These are phyloP conservation scores for Erebia aethiops DNA, from an alignment of 2,888 invertebrate species.

Conservation along the genomic window DNA sequence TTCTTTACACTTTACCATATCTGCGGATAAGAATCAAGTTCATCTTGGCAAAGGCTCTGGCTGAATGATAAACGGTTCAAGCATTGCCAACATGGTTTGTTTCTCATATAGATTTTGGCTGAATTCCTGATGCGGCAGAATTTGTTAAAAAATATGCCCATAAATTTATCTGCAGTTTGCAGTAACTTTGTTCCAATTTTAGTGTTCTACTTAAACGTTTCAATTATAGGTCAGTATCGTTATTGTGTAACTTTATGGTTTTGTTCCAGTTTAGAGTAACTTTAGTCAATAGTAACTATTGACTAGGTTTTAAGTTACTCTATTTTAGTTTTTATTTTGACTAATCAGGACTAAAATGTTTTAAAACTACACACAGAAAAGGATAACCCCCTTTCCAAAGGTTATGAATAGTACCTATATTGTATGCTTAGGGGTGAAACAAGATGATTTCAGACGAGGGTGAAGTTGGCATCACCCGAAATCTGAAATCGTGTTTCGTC, in stretches of 20 bases:
- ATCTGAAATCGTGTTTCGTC: too few relatives aligned
- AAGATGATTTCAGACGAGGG: too few relatives aligned
- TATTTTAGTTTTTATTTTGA: background rate
- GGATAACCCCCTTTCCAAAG: too few relatives aligned
- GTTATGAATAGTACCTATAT: too few relatives aligned
- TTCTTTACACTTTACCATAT: conserved; percentile 14
- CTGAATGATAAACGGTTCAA: conserved; percentile 54
- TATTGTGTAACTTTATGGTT: background rate
- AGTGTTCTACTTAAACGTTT: conserved; percentile 19
- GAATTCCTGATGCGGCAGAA: conserved; percentile 49
- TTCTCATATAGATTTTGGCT: conserved; percentile 59
- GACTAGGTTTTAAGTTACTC: too few relatives aligned
- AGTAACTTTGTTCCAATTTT: conserved; percentile 32
- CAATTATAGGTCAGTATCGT: conserved; percentile 16
- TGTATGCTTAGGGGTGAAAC: too few relatives aligned
- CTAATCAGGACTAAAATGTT: too few relatives aligned
- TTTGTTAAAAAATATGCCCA: conserved; percentile 45
- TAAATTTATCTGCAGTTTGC: conserved; percentile 40
- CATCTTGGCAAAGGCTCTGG: conserved; percentile 32
- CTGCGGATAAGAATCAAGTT: conserved; percentile 15
- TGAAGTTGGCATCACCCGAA: too few relatives aligned
- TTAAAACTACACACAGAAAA: too few relatives aligned
- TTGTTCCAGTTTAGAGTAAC: background rate
- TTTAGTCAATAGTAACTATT: too few relatives aligned
- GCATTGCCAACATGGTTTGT: conserved; percentile 55